Evolutionary conservation across 1,140 invertebrate genomes (phyloP), one percentile per base, ranked within the genome.

Genomic region (Ectropis grisescens): DNA sequence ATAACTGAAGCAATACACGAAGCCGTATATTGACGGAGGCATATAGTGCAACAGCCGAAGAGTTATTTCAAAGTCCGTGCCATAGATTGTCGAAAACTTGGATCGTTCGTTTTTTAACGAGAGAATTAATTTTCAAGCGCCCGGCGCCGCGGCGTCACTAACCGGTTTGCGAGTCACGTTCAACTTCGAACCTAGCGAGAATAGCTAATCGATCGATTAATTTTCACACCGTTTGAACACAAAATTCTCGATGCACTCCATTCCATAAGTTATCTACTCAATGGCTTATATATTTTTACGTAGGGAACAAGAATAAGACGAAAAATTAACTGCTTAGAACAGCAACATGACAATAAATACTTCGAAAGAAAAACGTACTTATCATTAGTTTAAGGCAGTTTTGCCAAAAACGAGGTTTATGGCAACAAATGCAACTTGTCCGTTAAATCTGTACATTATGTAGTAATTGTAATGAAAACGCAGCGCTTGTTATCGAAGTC

Each of bases 181-280:
- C 64, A 66, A 61, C 52, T 58, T 58, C 53, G 43, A 54, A 53
- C 49, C 35, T 43, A 58, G 53, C 56, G 47, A 45, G 59, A 76
- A 72, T 69, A 54, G 66, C 55, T 76, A 76, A 76, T 76, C 71
- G 71, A 72, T 67, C 61, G 71, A 68, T 76, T 76, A 67, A 72
- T 76, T 76, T 70, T 66, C 64, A 70, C 59, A 54, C 56, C 54
- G 52, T 55, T 70, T 64, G 64, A 67, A 56, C 68, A 62, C 57
- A 52, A 58, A 58, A 61, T 68, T 68, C 58, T 49, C 34, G 26
- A n/a, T n/a, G n/a, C n/a, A n/a, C n/a, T n/a, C n/a, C n/a, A n/a
- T n/a, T n/a, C n/a, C n/a, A n/a, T n/a, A n/a, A n/a, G n/a, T n/a
- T n/a, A n/a, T n/a, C n/a, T n/a, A n/a, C n/a, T n/a, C n/a, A n/a